Conservation (phyloP, 2,113 vertebrate species). For the Carassius gibelio region DNA sequence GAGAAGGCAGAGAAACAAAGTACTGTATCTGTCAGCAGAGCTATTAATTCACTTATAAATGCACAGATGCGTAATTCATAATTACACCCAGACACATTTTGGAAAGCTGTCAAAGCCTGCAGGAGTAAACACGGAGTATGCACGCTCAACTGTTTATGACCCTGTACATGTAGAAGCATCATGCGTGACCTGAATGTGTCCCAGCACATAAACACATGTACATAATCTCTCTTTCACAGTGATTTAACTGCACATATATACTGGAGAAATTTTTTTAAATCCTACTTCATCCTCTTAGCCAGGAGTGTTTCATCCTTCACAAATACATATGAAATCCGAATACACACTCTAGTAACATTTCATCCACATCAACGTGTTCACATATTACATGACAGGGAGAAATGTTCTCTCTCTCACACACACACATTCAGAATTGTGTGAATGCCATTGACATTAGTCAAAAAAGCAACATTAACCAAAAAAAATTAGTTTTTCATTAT, state of each 20-base stretch:
- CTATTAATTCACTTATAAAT: not conserved
- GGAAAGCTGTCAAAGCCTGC: constrained; percentile 1
- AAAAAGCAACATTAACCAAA: not conserved
- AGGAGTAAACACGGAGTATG: not conserved
- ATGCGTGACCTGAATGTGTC: too few relatives aligned
- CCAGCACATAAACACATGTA: constrained; percentile 2
- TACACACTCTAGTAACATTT: not conserved
- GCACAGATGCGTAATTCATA: not conserved
- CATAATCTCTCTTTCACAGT: not conserved
- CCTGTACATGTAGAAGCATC: not conserved
- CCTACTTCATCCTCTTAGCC: not conserved
- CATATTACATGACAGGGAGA: not conserved
- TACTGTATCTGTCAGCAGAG: not conserved
- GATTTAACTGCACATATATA: constrained; percentile 30
- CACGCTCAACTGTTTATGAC: not conserved
- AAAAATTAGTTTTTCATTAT: not conserved
- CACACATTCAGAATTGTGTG: too few relatives aligned
- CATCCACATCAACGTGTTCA: not conserved
- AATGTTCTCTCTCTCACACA: too few relatives aligned
- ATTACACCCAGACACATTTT: not conserved
- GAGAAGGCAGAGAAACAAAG: not conserved
- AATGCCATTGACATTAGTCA: not conserved
- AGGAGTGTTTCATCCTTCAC: constrained; percentile 9
- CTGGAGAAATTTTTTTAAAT: constrained; percentile 10
- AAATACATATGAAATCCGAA: constrained; percentile 35